Percentiles rank a stretch among this genome's conserved stretches.
Conservation (phyloP, 2,113 vertebrate species). For the Podarcis muralis region DNA sequence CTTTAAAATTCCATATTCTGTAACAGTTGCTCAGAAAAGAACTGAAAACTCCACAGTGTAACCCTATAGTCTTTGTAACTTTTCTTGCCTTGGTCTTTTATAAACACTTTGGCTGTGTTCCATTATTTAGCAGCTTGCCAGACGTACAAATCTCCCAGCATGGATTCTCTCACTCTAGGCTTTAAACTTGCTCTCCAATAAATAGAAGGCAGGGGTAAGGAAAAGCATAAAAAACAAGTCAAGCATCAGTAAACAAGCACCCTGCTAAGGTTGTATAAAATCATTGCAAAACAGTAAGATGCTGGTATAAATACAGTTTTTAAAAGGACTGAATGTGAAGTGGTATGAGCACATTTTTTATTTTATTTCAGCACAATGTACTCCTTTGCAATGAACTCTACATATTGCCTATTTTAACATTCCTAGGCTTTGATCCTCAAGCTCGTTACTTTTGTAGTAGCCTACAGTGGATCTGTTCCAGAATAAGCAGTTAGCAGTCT, state of each 20-base stretch:
- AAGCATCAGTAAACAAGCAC: conserved; percentile 57
- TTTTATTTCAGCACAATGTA: neutral
- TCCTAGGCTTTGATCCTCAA: neutral
- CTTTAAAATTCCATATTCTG: neutral
- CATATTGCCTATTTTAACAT: conserved; percentile 1
- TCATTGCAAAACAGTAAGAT: neutral
- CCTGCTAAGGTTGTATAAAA: neutral
- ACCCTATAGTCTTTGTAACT: conserved; percentile 29
- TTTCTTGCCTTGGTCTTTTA: conserved; percentile 41
- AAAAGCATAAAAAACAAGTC: conserved; percentile 39
- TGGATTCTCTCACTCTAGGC: conserved; percentile 33
- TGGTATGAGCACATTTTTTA: neutral
- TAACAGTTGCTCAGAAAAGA: conserved; percentile 23
- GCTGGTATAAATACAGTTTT: neutral
- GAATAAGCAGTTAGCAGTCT: conserved; percentile 3
- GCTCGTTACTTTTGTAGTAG: neutral
- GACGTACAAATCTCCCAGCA: conserved; percentile 52
- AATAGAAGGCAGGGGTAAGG: neutral
- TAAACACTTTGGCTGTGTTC: conserved; percentile 46
- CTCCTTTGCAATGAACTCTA: neutral
- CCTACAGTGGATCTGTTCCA: neutral
- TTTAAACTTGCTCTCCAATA: conserved; percentile 47
- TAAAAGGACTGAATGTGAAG: neutral
- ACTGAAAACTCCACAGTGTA: neutral
- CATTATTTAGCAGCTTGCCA: conserved; percentile 54